Base-by-base conservation (phyloP, 2,113 vertebrate species). In the Ibidorhyncha struthersii region DNA sequence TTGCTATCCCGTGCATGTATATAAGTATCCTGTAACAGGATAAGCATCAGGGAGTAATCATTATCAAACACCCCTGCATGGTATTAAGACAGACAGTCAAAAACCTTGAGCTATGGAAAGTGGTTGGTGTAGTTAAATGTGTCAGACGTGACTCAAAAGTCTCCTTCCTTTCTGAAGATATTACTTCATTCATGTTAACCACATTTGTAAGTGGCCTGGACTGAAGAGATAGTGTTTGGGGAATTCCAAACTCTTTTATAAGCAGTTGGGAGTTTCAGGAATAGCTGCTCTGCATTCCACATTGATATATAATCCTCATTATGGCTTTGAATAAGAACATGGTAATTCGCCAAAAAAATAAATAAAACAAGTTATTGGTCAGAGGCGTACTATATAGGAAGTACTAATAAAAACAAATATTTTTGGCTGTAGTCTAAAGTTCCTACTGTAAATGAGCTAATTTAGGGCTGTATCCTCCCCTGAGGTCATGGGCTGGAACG, bases 81-180 rank as follows among this genome's bases (percentile, higher is more conserved):
- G 72, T 89, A 84, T 88, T 93, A 87, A 86, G 89, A 86, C 58
- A 95, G 80, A 77, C 61, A 90, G 89, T 93, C 67, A 77, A 77
- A 96, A 97, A 89, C 41, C 73, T 77, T 78, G 81, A 89, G 94
- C 90, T 93, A 56, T 78, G 88, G 94, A 95, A 97, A 95, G 85
- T 67, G 86, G 77, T 94, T 67, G 78, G 76, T 95, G 90, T 71
- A 96, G 89, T 96, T 97, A 97, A 97, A 97, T 98, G 96, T 98
- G 97, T 97, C 96, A 98, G 97, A 97, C 95, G 67, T 98, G 97
- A 98, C 96, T 98, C 97, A 97, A 95, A 94, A 93, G 92, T 97
- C 96, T 98, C 96, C 94, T 97, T 97, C 95, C 95, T 94, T 95
- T 97, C 93, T 1, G 78, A 97, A 97, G 92, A 97, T 97, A 96